phyloP scores from a whole-genome alignment of 1,140 invertebrate species.

The Notospermus geniculatus region DNA sequence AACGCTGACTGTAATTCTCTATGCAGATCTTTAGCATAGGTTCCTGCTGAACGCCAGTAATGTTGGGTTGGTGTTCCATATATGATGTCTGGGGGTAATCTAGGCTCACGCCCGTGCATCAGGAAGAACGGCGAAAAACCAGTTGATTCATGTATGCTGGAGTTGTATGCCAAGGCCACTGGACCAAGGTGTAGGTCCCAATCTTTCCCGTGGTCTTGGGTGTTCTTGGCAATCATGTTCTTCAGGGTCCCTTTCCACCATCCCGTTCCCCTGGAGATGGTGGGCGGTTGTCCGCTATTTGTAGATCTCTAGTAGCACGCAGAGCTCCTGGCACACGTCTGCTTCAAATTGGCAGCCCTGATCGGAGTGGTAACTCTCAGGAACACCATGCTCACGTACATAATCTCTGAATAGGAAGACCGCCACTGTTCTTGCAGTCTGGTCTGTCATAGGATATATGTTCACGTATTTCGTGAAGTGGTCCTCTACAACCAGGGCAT shows the following conservation, averaged over 20 bases:
- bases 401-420: conserved; percentile 29
- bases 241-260: conserved; percentile 27
- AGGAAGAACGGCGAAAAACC: conserved; percentile 22
- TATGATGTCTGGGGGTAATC: conserved; percentile 19
- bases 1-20: no score
- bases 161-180: no score
- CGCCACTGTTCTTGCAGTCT: no score
- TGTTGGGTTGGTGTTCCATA: no score
- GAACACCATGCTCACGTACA: conserved; percentile 33
- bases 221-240: conserved; percentile 13
- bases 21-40: no score
- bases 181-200: no score
- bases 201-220: no score
- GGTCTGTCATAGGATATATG: conserved; percentile 27
- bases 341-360: no score
- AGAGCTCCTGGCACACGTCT: no score
- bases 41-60: no score
- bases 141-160: conserved; percentile 24
- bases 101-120: conserved; percentile 25
- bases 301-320: conserved; percentile 18
- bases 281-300: conserved; percentile 22
- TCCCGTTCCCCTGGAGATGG: conserved; percentile 25
- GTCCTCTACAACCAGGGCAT: no score
- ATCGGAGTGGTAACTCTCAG: no score
- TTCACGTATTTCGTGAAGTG: conserved; percentile 43